These are phyloP conservation scores for Spodoptera picta DNA, from an alignment of 2,888 invertebrate genomes.

Conservation along the genomic window DNA sequence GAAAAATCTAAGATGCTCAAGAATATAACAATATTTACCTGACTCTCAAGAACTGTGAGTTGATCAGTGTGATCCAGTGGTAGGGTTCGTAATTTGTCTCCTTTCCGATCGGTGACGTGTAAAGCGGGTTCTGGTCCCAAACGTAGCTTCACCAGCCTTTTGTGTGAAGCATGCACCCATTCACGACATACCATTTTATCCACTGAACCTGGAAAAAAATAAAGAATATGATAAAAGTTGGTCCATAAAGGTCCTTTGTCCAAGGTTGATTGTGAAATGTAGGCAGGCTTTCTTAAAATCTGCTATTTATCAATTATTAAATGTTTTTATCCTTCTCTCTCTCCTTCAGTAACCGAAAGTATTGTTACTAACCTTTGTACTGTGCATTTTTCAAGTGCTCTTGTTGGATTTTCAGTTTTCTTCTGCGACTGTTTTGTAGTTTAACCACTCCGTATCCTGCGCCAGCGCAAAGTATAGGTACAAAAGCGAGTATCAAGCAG, in stretches of 20 bases:
- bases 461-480: constrained; percentile 97
- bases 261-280: too few species aligned
- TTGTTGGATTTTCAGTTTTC: constrained; percentile 94
- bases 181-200: constrained; percentile 98
- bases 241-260: too few species aligned
- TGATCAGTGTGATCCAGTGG: constrained; percentile 93
- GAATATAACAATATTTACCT: constrained; percentile 81
- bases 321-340: too few species aligned
- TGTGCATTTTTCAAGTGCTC: constrained; percentile 89
- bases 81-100: constrained; percentile 95
- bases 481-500: constrained; percentile 96
- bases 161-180: constrained; percentile 97
- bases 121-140: constrained; percentile 96
- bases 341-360: too few species aligned
- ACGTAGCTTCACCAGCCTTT: constrained; percentile 95
- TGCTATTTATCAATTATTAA: too few species aligned
- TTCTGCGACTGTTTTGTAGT: constrained; percentile 94
- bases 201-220: constrained; percentile 88
- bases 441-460: constrained; percentile 98
- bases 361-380: constrained; percentile 78
- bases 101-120: constrained; percentile 96
- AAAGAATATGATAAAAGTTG: background rate
- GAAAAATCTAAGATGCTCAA: background rate
- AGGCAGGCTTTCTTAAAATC: too few species aligned
- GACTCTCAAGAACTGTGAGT: constrained; percentile 96